phyloP scores from a whole-genome alignment of 1,140 invertebrate species.

The Ylistrum balloti region DNA sequence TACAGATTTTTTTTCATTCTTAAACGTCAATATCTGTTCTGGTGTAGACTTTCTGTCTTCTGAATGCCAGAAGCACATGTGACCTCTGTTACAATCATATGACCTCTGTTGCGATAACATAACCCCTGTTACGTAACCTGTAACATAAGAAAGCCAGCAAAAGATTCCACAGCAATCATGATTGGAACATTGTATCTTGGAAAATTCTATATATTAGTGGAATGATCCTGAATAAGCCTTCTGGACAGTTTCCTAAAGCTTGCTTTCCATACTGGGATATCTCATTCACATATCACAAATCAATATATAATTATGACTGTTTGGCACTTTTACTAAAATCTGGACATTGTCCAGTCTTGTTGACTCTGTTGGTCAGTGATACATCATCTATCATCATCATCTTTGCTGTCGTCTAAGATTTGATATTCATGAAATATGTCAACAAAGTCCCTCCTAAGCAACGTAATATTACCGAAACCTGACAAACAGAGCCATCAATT shows the following conservation, averaged over 20 bases:
- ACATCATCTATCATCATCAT: background rate
- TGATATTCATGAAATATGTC: constrained; percentile 19
- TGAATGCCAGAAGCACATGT: background rate
- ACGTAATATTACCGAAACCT: background rate
- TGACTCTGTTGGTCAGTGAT: background rate
- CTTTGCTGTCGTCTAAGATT: background rate
- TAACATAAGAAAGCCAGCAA: background rate
- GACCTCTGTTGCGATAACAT: background rate
- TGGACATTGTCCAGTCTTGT: background rate
- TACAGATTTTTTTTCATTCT: background rate
- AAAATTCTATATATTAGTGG: background rate
- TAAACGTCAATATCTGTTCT: background rate
- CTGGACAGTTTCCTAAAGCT: background rate
- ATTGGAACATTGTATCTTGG: background rate
- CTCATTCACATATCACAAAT: background rate
- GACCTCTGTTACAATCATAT: background rate
- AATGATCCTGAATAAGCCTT: background rate
- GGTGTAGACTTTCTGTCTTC: background rate
- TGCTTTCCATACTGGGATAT: background rate
- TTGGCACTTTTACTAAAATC: background rate
- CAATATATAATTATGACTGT: background rate
- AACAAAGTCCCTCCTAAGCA: background rate
- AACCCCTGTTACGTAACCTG: background rate
- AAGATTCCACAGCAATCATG: background rate
- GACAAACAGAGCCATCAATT: background rate